Percentiles rank a stretch among this genome's conserved stretches.
phyloP scores from a whole-genome alignment of 2,113 vertebrate genomes.

The Tenrec ecaudatus region DNA sequence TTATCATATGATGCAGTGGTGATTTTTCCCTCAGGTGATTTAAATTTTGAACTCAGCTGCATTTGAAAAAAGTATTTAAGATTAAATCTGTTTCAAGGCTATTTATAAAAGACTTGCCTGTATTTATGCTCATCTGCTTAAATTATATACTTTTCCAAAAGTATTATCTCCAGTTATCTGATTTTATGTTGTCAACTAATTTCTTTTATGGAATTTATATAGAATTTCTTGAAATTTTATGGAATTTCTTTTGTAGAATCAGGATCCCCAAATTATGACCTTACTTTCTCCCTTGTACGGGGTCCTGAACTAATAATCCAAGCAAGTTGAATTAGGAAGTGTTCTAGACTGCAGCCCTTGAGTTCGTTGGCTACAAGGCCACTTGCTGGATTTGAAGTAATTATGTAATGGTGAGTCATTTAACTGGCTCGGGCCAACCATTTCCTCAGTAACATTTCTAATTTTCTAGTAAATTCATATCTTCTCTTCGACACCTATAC shows the following conservation, averaged over 20 bases:
- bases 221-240: too few relatives aligned
- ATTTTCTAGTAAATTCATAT: constrained; percentile 81
- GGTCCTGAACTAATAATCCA: constrained; percentile 62
- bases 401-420: constrained; percentile 72
- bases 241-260: too few relatives aligned
- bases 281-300: constrained; percentile 38
- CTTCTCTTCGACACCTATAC: constrained; percentile 74
- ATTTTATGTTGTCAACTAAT: too few relatives aligned
- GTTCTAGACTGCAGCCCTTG: constrained; percentile 63
- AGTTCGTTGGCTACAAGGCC: constrained; percentile 55
- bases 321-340: constrained; percentile 72
- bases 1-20: background rate
- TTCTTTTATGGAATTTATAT: too few relatives aligned
- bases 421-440: constrained; percentile 29
- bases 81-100: constrained; percentile 55
- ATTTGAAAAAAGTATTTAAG: constrained; percentile 49
- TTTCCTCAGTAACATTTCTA: constrained; percentile 74
- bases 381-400: constrained; percentile 74
- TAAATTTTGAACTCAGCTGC: constrained; percentile 26
- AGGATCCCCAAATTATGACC: background rate
- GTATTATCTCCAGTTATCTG: constrained; percentile 58
- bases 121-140: background rate
- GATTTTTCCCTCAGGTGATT: background rate
- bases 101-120: constrained; percentile 39
- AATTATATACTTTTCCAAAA: constrained; percentile 59